phyloP scores from a whole-genome alignment of 2,113 vertebrate genomes.

The Sphyrna mokarran region DNA sequence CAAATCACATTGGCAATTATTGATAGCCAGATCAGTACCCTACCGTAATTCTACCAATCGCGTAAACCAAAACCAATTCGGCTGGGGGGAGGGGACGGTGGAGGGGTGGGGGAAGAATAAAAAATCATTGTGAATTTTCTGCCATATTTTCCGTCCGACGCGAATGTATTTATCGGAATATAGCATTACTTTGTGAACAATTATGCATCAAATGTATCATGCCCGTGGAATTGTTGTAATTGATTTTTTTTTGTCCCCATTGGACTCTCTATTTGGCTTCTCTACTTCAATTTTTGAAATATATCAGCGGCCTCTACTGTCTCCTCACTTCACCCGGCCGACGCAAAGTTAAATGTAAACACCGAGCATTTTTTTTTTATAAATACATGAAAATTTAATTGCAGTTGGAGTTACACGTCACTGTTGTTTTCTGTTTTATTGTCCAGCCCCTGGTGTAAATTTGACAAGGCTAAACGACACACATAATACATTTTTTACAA shows the following conservation, averaged over 20 bases:
- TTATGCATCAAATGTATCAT: background rate
- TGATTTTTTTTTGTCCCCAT: background rate
- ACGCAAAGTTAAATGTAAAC: background rate
- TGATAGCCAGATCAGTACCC: constrained; percentile 29
- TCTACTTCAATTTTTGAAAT: background rate
- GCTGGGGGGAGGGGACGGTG: too few species aligned
- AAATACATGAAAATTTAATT: constrained; percentile 60
- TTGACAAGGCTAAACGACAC: constrained; percentile 61
- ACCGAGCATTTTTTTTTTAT: constrained; percentile 36
- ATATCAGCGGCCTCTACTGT: background rate
- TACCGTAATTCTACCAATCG: constrained; percentile 20
- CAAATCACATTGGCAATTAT: constrained; percentile 37
- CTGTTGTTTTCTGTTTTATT: constrained; percentile 60
- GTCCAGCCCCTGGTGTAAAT: constrained; percentile 55
- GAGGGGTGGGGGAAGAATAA: background rate
- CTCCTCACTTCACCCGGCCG: background rate
- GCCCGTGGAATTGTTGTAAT: background rate
- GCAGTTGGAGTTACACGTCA: constrained; percentile 59
- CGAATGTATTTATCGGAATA: background rate
- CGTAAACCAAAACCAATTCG: background rate
- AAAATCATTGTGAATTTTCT: background rate
- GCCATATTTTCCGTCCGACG: background rate
- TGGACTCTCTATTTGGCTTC: background rate
- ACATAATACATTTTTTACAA: constrained; percentile 55
- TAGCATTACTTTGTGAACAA: background rate